phyloP scores from a whole-genome alignment of 2,888 invertebrate species.

The Campopleginae sp. region DNA sequence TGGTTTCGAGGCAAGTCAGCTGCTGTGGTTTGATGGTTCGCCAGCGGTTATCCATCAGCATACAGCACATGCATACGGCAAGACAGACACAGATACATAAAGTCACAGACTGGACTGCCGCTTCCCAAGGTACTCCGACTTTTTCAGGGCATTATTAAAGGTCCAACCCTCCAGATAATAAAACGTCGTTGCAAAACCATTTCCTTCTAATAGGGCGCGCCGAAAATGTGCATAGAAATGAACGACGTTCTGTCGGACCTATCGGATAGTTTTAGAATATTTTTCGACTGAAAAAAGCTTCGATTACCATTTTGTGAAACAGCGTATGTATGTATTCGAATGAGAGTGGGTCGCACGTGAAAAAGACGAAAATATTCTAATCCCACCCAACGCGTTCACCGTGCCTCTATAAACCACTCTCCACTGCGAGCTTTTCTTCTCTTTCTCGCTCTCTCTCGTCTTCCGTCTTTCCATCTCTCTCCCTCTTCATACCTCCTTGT shows the following conservation, averaged over 20 bases:
- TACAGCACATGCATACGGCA: slow-evolving; percentile 1
- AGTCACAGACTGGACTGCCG: neutral
- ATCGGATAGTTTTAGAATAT: slow-evolving; percentile 32
- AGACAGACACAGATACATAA: neutral
- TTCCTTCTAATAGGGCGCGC: neutral
- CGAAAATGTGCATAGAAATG: neutral
- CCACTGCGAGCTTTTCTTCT: neutral
- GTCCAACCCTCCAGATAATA: slow-evolving; percentile 22
- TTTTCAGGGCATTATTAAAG: slow-evolving; percentile 28
- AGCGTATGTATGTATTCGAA: neutral
- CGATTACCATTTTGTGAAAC: neutral
- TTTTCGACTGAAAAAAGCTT: slow-evolving; percentile 11
- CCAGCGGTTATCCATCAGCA: slow-evolving; percentile 34
- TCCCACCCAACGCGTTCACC: slow-evolving; percentile 53
- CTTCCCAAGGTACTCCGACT: neutral
- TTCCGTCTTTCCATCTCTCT: slow-evolving; percentile 13
- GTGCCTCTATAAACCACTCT: slow-evolving; percentile 34
- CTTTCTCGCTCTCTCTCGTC: slow-evolving; percentile 29
- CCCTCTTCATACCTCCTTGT: slow-evolving; percentile 23
- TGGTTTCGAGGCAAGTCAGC: slow-evolving; percentile 59
- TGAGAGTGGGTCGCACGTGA: slow-evolving; percentile 1
- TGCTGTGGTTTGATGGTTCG: slow-evolving; percentile 54
- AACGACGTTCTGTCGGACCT: neutral
- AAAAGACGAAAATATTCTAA: slow-evolving; percentile 27
- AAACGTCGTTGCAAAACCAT: slow-evolving; percentile 13